phyloP scores from a whole-genome alignment of 2,797 vertebrate genomes.

The Argya squamiceps region DNA sequence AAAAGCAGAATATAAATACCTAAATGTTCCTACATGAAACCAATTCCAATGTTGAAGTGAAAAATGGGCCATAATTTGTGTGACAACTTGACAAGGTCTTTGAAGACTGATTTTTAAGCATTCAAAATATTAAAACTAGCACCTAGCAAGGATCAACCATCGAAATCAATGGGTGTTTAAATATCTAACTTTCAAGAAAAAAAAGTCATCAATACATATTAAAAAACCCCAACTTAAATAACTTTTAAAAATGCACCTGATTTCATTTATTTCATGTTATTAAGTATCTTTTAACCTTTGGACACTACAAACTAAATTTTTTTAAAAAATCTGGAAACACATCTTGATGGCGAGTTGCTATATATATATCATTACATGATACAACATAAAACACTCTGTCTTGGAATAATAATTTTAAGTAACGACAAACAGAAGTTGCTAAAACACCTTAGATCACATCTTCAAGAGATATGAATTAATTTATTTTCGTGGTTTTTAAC shows the following conservation, averaged over 20 bases:
- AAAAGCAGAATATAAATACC: neutral
- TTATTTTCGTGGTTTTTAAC: neutral
- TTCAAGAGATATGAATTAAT: neutral
- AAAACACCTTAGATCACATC: neutral
- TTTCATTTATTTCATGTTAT: neutral
- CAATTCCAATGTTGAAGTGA: neutral
- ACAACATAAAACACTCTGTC: neutral
- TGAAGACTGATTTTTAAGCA: neutral
- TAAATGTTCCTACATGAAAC: neutral
- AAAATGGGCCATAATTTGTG: neutral
- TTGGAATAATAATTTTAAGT: neutral
- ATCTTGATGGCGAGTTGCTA: neutral
- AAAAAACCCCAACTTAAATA: accelerated
- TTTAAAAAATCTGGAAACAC: neutral
- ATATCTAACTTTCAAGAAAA: neutral
- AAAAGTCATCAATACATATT: neutral
- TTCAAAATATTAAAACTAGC: neutral
- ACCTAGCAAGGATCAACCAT: neutral
- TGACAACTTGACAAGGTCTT: neutral
- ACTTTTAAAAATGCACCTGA: neutral
- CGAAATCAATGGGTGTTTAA: neutral
- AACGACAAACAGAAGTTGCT: neutral
- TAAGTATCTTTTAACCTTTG: neutral
- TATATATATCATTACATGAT: neutral
- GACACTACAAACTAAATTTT: neutral